Base-by-base conservation (phyloP, 1,140 invertebrate species). In the Temnothorax curvispinosus region DNA sequence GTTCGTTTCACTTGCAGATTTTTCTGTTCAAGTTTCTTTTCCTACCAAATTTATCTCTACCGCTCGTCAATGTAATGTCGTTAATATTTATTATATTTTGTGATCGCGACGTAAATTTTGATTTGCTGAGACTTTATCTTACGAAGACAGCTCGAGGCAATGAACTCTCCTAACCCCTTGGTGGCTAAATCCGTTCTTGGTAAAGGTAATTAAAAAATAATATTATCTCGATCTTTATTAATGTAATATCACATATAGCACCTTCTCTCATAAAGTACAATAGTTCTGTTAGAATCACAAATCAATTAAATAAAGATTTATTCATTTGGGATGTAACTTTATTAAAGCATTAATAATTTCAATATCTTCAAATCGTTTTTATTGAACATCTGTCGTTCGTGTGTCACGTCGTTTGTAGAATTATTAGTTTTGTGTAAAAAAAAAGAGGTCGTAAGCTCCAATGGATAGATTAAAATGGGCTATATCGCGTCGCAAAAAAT, bases 401-500 rank as follows among this genome's bases (percentile, higher is more conserved):
- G 18, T 47, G 41, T 75, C 69, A 84, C n/a, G 9, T 74, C 11
- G 32, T 21, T 13, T 32, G 58, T 15, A 27, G 54, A 69, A 71
- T 35, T 71, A 60, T 27, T 8, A 50, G 67, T 21, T 71, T 74
- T 74, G 18, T 50, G 11, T 35, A 62, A 60, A 47, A 82, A 60
- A 5, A 18, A 2, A n/a, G 15, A 15, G 18, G 4, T 32, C 44
- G 13, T 35, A 50, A 44, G 50, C 54, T 60, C 3, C 13, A 77
- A 27, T 35, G n/a, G 27, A 7, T 47, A 75, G 56, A 60, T 84
- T 75, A 84, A 84, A 84, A 75, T n/a, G n/a, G 11, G 2, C 41
- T 84, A 84, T 84, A 56, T 21, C 69, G 69, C 13, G 27, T 84
- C 41, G 38, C 62, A 47, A 84, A 82, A 81, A 84, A 84, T 60